These are phyloP conservation scores for Gymnopithys bicolor DNA, from an alignment of 2,797 vertebrate species.

Conservation along the genomic window DNA sequence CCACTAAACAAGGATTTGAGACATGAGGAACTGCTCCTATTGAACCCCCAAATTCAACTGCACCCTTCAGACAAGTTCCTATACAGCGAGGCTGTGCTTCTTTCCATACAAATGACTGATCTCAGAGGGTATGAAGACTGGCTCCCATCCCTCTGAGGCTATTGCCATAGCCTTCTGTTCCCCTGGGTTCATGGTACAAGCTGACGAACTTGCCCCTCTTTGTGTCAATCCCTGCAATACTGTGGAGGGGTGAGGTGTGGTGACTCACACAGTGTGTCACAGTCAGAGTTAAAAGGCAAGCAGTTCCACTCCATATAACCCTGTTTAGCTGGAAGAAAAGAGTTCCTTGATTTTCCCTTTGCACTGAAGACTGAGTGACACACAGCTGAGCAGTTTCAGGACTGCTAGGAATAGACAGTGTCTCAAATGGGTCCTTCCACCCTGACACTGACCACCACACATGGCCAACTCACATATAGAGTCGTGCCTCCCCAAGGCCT, in stretches of 20 bases:
- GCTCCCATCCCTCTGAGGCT: neutral
- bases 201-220: neutral
- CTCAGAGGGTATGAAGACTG: neutral
- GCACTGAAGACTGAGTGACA: neutral
- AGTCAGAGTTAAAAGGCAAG: neutral
- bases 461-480: neutral
- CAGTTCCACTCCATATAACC: neutral
- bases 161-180: neutral
- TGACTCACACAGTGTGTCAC: fast-evolving
- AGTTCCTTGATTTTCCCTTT: neutral
- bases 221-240: neutral
- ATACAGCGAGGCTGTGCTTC: fast-evolving
- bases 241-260: neutral
- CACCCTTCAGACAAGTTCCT: neutral
- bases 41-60: neutral
- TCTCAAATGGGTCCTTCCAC: neutral
- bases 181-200: neutral
- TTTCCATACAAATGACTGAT: neutral
- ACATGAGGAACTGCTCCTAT: neutral
- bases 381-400: neutral
- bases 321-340: neutral
- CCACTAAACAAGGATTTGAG: neutral
- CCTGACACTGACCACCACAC: neutral
- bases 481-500: neutral
- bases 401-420: neutral